Evolutionary conservation across 2,888 invertebrate species (phyloP).

Genomic region (Tyria jacobaeae): DNA sequence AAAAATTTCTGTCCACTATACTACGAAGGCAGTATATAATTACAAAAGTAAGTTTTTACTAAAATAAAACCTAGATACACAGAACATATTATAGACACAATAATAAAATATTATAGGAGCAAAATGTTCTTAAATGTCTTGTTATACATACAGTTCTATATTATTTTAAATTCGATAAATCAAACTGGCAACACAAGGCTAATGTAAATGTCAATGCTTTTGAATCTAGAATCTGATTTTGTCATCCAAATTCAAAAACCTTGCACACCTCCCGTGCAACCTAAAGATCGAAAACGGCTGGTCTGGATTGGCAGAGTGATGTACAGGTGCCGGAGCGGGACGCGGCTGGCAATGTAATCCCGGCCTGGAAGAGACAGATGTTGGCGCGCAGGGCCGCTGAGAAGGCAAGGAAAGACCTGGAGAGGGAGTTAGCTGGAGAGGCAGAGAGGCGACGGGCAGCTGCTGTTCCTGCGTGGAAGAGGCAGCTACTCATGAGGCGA

Average conservation of each 20-base stretch:
- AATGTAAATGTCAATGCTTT: neutral
- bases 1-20: neutral
- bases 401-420: constrained; percentile 95
- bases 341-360: constrained; percentile 94
- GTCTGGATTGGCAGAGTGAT: constrained; percentile 79
- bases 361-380: constrained; percentile 98
- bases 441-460: constrained; percentile 94
- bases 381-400: constrained; percentile 97
- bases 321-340: constrained; percentile 95
- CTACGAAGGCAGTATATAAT: no score
- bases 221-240: constrained; percentile 6
- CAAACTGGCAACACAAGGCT: constrained; percentile 10
- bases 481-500: constrained; percentile 94
- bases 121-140: neutral
- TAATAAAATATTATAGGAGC: no score
- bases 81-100: neutral
- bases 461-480: constrained; percentile 97
- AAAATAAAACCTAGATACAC: neutral
- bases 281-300: constrained; percentile 61
- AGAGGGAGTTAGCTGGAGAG: constrained; percentile 93
- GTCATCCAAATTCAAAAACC: constrained; percentile 30
- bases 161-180: neutral
- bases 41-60: no score
- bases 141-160: neutral
- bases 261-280: constrained; percentile 39